These are phyloP conservation scores for Spilogale gracilis DNA, from an alignment of 2,113 vertebrate species.

Conservation along the genomic window DNA sequence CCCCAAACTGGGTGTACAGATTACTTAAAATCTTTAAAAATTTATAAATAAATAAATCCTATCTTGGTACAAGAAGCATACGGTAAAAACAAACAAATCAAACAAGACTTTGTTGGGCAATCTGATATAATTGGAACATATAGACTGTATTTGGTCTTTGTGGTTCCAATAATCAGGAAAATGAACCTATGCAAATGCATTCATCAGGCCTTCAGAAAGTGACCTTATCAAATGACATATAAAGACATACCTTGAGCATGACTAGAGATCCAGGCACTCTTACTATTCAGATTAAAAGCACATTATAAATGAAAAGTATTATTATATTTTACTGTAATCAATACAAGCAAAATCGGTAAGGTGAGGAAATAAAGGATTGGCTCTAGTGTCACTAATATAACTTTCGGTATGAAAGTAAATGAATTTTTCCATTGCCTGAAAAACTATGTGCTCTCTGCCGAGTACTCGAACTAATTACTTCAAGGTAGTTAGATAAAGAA, in stretches of 20 bases:
- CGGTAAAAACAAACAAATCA: not conserved
- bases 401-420: not conserved
- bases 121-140: not conserved
- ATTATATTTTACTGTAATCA: constrained; percentile 7
- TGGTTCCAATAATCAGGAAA: not conserved
- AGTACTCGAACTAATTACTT: not conserved
- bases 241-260: not conserved
- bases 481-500: not conserved
- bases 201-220: not conserved
- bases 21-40: too few relatives aligned
- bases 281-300: not conserved
- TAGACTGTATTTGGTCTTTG: not conserved
- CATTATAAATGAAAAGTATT: constrained; percentile 35
- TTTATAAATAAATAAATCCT: not conserved
- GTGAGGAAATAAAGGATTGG: not conserved
- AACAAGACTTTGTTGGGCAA: not conserved
- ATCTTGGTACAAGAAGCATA: not conserved
- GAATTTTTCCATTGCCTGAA: not conserved
- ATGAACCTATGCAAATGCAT: not conserved
- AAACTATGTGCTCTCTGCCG: not conserved
- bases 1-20: too few relatives aligned
- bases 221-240: not conserved
- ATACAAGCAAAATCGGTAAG: constrained; percentile 30
- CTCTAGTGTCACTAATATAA: not conserved
- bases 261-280: not conserved